A percentile compares a stretch with the other conserved stretches of the same genome.
These are phyloP conservation scores for Xestia xanthographa DNA, from an alignment of 2,888 invertebrate genomes.

Conservation along the genomic window DNA sequence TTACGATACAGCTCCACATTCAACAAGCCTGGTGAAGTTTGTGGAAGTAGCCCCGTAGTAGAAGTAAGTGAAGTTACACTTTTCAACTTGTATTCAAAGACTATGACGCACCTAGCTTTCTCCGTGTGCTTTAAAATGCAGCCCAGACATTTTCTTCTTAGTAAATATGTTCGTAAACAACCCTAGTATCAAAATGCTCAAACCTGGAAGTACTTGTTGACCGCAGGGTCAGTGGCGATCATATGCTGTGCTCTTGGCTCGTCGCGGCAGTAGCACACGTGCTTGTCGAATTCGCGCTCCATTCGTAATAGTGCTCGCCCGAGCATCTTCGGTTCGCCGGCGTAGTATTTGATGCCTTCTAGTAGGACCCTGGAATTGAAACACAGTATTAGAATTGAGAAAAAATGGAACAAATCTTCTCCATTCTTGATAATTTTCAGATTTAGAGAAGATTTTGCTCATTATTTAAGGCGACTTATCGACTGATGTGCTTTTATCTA, in stretches of 20 bases:
- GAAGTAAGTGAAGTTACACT: neutral
- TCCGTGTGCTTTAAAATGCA: neutral
- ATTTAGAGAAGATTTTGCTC: too few species aligned
- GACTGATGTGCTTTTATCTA: too few species aligned
- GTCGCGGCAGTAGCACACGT: slow-evolving; percentile 97
- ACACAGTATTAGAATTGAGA: too few species aligned
- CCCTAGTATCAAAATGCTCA: slow-evolving; percentile 37
- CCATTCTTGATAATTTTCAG: too few species aligned
- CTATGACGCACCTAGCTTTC: neutral
- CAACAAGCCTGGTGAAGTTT: neutral
- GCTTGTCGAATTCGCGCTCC: slow-evolving; percentile 98
- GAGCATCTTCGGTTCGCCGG: slow-evolving; percentile 96
- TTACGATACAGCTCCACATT: neutral
- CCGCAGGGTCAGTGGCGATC: slow-evolving; percentile 92
- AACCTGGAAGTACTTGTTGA: slow-evolving; percentile 95
- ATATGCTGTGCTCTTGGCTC: slow-evolving; percentile 96
- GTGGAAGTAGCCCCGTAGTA: neutral
- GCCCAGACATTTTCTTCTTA: neutral
- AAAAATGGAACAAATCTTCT: too few species aligned
- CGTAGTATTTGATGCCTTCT: slow-evolving; percentile 98
- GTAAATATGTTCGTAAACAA: neutral
- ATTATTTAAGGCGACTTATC: too few species aligned
- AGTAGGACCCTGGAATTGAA: slow-evolving; percentile 95
- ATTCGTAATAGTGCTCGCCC: slow-evolving; percentile 97
- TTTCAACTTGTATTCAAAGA: too few species aligned